Base-by-base conservation (phyloP, 1,140 invertebrate genomes). In the Drosophila tropicalis region DNA sequence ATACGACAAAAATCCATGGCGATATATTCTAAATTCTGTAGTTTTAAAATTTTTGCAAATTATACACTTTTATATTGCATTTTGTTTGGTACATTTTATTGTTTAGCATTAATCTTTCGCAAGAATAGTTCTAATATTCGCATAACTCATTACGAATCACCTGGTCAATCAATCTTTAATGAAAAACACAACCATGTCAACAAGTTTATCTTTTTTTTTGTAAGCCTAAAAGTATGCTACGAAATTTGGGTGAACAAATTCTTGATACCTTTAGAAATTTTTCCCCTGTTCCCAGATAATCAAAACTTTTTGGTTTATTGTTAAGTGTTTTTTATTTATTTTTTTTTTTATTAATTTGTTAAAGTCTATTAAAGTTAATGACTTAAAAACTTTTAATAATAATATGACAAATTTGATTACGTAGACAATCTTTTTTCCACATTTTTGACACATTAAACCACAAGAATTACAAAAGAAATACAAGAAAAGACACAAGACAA, bases 321-420 rank as follows among this genome's bases (percentile, higher is more conserved):
- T 69, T 47, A 72, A 57, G 29, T 19, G 40, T 41, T 34, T 19
- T 69, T 70, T 12, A 62, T 36, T 25, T 25, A 4, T 25, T 66
- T 66, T 25, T 25, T 25, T 25, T 66, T 66, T 76, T 76, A 80
- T 69, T 70, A 80, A 81, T 78, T 83, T 80, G 64, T 81, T 86
- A 73, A 76, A 62, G 60, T 71, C 80, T 87, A 89, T 78, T 89
- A 89, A 75, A 89, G 55, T 75, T 89, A 89, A 89, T 89, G 84
- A 89, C 84, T 89, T 89, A 89, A 66, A 57, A 41, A 51, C 17
- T 32, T 57, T 34, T 62, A 66, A 58, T 6, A 22, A 67, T 63
- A 29, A 40, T 62, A 32, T 39, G 65, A 36, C 44, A 44, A 63
- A 39, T 73, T 71, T 61, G 17, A 77, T 70, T 75, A 61, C 66